A percentile compares a stretch with the other conserved stretches of the same genome.
phyloP scores from a whole-genome alignment of 2,888 invertebrate genomes.

The Bombyx huttoni region DNA sequence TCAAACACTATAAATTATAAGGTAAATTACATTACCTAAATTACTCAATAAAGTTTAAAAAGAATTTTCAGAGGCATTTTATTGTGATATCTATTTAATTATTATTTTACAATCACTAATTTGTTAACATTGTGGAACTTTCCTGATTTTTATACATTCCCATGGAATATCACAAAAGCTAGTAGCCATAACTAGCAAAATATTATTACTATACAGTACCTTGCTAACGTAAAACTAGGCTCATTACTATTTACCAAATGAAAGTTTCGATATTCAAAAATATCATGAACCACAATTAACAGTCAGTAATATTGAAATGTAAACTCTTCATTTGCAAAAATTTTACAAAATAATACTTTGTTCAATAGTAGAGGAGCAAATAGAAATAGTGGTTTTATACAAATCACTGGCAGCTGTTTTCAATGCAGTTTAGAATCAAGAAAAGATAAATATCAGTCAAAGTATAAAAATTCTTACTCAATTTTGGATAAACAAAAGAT shows the following conservation, averaged over 20 bases:
- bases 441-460: no score
- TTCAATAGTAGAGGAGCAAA: no score
- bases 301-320: no score
- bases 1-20: neutral
- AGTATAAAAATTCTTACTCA: no score
- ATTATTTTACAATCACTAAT: slow-evolving; percentile 34
- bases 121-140: slow-evolving; percentile 39
- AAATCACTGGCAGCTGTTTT: no score
- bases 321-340: no score
- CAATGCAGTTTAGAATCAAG: no score
- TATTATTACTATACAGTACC: neutral
- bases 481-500: no score
- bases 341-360: no score
- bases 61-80: slow-evolving; percentile 44
- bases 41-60: slow-evolving; percentile 32
- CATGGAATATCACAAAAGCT: slow-evolving; percentile 41
- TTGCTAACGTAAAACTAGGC: neutral
- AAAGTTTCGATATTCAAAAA: no score
- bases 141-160: slow-evolving; percentile 21
- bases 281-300: no score
- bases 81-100: slow-evolving; percentile 40
- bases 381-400: no score
- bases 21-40: slow-evolving; percentile 8
- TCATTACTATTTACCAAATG: neutral
- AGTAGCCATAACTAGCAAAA: slow-evolving; percentile 20